These are phyloP conservation scores for Ylistrum balloti DNA, from an alignment of 1,140 invertebrate genomes.

Conservation along the genomic window DNA sequence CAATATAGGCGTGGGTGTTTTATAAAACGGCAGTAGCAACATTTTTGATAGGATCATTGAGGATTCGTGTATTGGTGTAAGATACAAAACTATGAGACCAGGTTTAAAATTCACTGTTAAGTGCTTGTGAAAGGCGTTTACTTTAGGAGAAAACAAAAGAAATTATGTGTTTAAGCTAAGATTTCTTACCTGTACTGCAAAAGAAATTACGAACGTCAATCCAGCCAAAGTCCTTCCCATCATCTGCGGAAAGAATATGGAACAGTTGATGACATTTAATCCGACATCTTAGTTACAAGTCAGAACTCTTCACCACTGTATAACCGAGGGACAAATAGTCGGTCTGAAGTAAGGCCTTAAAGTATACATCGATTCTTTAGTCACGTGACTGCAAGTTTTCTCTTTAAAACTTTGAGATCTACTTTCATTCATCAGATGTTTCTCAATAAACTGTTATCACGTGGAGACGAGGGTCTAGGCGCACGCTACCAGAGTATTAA, in stretches of 20 bases:
- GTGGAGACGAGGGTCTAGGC: not conserved
- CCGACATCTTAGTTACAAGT: not conserved
- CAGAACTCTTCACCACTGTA: not conserved
- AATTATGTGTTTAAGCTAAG: not conserved
- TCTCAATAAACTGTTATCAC: not conserved
- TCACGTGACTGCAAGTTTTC: conserved; percentile 32
- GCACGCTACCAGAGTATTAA: not conserved
- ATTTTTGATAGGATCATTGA: not conserved
- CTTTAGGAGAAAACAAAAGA: not conserved
- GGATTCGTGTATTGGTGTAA: not conserved
- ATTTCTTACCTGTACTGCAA: conserved; percentile 11
- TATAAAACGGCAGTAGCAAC: not conserved
- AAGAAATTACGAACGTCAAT: not conserved
- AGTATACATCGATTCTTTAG: conserved; percentile 1
- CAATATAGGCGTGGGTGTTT: not conserved
- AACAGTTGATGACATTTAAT: not conserved
- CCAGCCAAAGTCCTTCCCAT: conserved; percentile 7
- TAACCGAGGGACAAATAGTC: conserved; percentile 15
- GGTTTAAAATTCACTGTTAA: not conserved
- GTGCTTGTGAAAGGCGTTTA: not conserved
- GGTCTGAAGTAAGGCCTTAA: not conserved
- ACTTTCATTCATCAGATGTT: conserved; percentile 19
- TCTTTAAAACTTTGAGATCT: conserved; percentile 5
- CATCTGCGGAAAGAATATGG: conserved; percentile 5
- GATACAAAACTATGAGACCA: not conserved